Evolutionary conservation across 2,888 invertebrate genomes (phyloP).

Genomic region (Drosophila austrosaltans): DNA sequence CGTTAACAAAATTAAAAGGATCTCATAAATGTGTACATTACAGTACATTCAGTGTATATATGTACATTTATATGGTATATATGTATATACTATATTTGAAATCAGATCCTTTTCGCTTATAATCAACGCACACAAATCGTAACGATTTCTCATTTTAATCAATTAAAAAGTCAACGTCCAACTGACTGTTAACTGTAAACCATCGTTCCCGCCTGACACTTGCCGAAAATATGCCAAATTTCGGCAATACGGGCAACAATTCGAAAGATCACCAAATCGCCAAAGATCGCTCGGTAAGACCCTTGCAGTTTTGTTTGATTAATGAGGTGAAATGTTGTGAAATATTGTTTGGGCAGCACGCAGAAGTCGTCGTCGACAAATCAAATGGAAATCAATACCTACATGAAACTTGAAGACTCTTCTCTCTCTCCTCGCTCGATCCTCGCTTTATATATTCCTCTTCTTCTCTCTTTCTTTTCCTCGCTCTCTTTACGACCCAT

Average conservation of each 20-base stretch:
- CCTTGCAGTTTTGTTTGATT: constrained; percentile 76
- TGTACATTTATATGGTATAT: neutral
- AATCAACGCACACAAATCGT: constrained; percentile 81
- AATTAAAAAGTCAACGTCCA: constrained; percentile 82
- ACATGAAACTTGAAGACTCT: constrained; percentile 67
- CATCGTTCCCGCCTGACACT: constrained; percentile 68
- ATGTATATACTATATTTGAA: constrained; percentile 62
- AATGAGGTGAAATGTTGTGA: constrained; percentile 83
- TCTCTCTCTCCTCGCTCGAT: constrained; percentile 42
- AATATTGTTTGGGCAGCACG: constrained; percentile 63
- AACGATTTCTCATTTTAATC: constrained; percentile 83
- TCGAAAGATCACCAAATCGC: constrained; percentile 7
- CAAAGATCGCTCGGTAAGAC: constrained; percentile 33
- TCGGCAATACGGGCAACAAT: constrained; percentile 21
- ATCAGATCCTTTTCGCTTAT: constrained; percentile 79
- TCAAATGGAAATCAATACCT: constrained; percentile 77
- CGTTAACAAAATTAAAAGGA: no score
- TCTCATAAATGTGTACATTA: no score
- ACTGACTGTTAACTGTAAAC: constrained; percentile 31
- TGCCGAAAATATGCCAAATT: constrained; percentile 70
- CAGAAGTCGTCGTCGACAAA: constrained; percentile 48
- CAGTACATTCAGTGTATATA: neutral
- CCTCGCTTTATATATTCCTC: constrained; percentile 12
- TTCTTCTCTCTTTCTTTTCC: neutral
- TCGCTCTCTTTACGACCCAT: constrained; percentile 19